These are phyloP conservation scores for Halcyon chelicuti DNA, from an alignment of 2,797 vertebrate species.

Conservation along the genomic window DNA sequence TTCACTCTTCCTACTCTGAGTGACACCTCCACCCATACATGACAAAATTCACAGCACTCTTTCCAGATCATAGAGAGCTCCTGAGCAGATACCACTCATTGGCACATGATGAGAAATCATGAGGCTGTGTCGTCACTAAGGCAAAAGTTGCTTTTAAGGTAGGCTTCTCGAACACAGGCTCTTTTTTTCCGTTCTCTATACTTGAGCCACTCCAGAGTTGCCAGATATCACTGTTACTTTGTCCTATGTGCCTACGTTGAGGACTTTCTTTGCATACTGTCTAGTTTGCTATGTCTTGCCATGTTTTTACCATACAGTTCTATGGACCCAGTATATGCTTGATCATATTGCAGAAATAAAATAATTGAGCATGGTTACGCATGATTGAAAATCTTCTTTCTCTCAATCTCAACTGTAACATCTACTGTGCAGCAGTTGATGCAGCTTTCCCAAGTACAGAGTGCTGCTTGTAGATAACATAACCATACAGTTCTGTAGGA, in stretches of 20 bases:
- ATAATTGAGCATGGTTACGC: not conserved
- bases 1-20: constrained; percentile 10
- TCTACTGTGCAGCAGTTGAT: not conserved
- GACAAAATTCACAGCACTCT: constrained; percentile 22
- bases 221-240: not conserved
- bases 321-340: not conserved
- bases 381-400: not conserved
- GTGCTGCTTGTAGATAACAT: not conserved
- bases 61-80: not conserved
- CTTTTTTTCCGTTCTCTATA: not conserved
- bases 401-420: not conserved
- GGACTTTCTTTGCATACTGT: not conserved
- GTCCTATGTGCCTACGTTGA: not conserved
- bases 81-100: constrained; percentile 12
- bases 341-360: not conserved
- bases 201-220: not conserved
- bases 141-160: constrained; percentile 32
- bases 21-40: constrained; percentile 29
- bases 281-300: not conserved
- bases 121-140: constrained; percentile 14
- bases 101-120: not conserved
- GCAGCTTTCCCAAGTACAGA: not conserved
- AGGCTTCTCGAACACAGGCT: constrained; percentile 2
- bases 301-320: not conserved
- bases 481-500: not conserved